phyloP scores from a whole-genome alignment of 2,888 invertebrate species.

The Mythimna impura region DNA sequence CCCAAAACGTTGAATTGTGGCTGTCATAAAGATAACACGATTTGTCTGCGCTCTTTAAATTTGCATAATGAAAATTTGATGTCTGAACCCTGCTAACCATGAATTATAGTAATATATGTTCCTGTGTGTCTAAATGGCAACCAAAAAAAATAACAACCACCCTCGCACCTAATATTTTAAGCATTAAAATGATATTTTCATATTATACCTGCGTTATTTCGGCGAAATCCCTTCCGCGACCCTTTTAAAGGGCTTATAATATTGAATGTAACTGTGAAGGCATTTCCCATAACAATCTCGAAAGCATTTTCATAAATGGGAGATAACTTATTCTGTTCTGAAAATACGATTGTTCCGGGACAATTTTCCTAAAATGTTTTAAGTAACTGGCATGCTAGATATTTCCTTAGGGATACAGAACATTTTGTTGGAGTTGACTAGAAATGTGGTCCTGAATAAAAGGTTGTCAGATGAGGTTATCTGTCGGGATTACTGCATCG shows the following conservation, averaged over 20 bases:
- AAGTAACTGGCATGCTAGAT: constrained; percentile 39
- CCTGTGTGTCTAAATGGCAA: constrained; percentile 2
- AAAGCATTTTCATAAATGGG: constrained; percentile 42
- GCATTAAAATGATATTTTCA: constrained; percentile 48
- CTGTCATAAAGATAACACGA: constrained; percentile 68
- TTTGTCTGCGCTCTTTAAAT: constrained; percentile 65
- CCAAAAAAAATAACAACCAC: constrained; percentile 10
- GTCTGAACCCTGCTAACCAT: constrained; percentile 22
- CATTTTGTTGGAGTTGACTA: constrained; percentile 44
- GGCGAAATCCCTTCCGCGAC: constrained; percentile 39
- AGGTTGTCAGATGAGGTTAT: constrained; percentile 39
- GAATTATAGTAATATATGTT: constrained; percentile 18
- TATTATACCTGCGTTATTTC: constrained; percentile 37
- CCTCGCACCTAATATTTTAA: constrained; percentile 37
- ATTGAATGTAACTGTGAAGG: constrained; percentile 48
- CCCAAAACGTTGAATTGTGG: constrained; percentile 61
- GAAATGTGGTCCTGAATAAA: constrained; percentile 40
- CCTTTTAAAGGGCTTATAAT: constrained; percentile 40
- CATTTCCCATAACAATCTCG: constrained; percentile 41
- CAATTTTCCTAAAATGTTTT: constrained; percentile 50
- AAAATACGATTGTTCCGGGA: constrained; percentile 44
- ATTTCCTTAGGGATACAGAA: constrained; percentile 45
- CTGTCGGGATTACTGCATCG: constrained; percentile 43
- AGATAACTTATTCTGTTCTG: constrained; percentile 36
- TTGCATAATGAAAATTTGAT: constrained; percentile 57